phyloP scores from a whole-genome alignment of 2,888 invertebrate species.

The Dynastes tityus region DNA sequence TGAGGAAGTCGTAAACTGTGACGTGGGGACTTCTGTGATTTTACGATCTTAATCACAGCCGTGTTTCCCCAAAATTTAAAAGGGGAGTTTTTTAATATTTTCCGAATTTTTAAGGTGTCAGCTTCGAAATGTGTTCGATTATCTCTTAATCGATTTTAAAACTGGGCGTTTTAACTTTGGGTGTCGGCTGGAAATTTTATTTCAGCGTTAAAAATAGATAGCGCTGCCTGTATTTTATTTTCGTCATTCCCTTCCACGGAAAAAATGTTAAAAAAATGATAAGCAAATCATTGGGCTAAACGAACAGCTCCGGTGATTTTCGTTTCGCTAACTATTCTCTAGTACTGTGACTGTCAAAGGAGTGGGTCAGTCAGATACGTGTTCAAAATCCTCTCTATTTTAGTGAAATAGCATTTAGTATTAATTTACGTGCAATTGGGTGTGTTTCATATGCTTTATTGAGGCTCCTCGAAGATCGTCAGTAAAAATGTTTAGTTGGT shows the following conservation, averaged over 20 bases:
- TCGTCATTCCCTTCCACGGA: not conserved
- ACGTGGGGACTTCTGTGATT: not conserved
- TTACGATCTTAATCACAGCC: not conserved
- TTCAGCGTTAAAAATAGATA: conserved; percentile 12
- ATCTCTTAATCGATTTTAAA: conserved; percentile 4
- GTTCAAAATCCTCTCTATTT: conserved; percentile 42
- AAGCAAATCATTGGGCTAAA: conserved; percentile 16
- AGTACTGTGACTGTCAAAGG: conserved; percentile 39
- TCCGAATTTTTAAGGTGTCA: not conserved
- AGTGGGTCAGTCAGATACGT: conserved; percentile 39
- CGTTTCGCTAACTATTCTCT: conserved; percentile 2
- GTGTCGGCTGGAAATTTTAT: not conserved
- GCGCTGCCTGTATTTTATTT: conserved; percentile 26
- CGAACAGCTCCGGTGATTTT: conserved; percentile 39
- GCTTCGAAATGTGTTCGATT: not conserved
- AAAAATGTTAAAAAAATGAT: conserved; percentile 27
- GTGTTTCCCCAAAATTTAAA: not conserved
- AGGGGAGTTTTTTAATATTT: not conserved
- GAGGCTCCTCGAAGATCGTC: conserved; percentile 30
- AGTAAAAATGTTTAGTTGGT: conserved; percentile 88
- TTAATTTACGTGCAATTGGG: conserved; percentile 51
- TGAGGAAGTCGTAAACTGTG: not conserved
- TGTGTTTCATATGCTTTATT: conserved; percentile 50
- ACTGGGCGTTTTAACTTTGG: not conserved
- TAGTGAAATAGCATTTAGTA: conserved; percentile 48